Conservation (phyloP, 2,888 invertebrate genomes). For the Drosophila putrida region DNA sequence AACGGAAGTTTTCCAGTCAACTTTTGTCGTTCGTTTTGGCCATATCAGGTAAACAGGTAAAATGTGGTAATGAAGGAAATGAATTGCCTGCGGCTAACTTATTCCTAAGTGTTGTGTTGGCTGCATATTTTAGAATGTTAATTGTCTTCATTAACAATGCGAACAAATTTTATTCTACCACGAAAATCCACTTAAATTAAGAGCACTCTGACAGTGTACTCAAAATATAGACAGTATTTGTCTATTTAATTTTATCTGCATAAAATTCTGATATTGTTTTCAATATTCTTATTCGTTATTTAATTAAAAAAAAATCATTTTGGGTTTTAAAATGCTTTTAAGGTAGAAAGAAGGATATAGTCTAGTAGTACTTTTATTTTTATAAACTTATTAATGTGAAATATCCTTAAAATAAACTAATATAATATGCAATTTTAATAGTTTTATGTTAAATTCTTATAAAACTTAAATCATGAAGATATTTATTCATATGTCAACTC, state of each 20-base stretch:
- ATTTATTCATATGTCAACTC: too few relatives aligned
- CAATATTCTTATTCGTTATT: too few relatives aligned
- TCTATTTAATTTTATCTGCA: background rate
- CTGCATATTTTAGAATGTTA: conserved; percentile 60
- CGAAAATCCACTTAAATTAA: conserved; percentile 36
- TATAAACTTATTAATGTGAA: too few relatives aligned
- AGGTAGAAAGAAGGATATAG: too few relatives aligned
- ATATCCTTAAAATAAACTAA: too few relatives aligned
- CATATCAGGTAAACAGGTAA: conserved; percentile 54
- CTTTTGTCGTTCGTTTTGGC: conserved; percentile 52
- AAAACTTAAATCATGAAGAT: too few relatives aligned
- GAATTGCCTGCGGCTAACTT: conserved; percentile 64
- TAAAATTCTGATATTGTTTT: background rate
- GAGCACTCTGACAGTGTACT: background rate
- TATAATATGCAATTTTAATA: too few relatives aligned
- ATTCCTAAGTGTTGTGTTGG: conserved; percentile 50
- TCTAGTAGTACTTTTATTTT: too few relatives aligned
- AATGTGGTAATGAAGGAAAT: conserved; percentile 68
- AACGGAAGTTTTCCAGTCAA: conserved; percentile 73
- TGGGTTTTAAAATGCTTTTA: too few relatives aligned
- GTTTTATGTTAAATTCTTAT: too few relatives aligned
- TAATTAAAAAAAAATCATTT: background rate
- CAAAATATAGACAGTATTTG: background rate
- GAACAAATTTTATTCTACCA: conserved; percentile 34
- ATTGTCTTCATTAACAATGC: conserved; percentile 58